Evolutionary conservation across 2,113 vertebrate genomes (phyloP).

Genomic region (Agelaius phoeniceus): DNA sequence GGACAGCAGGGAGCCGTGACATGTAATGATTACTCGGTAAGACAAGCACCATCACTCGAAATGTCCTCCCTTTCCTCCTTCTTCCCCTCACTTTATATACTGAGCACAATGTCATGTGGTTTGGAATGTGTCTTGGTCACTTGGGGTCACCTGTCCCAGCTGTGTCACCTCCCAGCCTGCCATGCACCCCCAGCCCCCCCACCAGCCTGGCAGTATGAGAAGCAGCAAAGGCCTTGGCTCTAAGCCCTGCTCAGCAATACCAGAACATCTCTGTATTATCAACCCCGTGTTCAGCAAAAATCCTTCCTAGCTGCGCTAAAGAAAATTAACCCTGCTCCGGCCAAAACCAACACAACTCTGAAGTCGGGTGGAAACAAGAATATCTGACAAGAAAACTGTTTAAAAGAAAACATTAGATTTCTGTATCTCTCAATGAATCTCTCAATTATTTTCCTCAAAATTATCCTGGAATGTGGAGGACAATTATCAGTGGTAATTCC

Average conservation of each 20-base stretch:
- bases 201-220: fast-evolving
- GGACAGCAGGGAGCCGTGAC: neutral
- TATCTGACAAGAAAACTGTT: neutral
- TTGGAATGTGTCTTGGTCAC: neutral
- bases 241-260: neutral
- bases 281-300: neutral
- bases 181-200: fast-evolving
- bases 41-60: neutral
- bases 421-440: neutral
- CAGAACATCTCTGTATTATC: neutral
- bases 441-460: neutral
- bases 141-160: neutral
- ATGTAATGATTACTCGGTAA: neutral
- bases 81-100: neutral
- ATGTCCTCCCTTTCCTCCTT: neutral
- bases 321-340: neutral
- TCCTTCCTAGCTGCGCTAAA: neutral
- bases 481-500: neutral
- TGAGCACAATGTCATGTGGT: neutral
- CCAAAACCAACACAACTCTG: neutral
- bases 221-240: neutral
- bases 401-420: neutral
- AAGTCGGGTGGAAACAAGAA: neutral
- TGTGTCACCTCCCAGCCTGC: neutral
- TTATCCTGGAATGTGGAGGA: neutral